Evolutionary conservation across 2,113 vertebrate species (phyloP).

Genomic region (Odocoileus hemionus): DNA sequence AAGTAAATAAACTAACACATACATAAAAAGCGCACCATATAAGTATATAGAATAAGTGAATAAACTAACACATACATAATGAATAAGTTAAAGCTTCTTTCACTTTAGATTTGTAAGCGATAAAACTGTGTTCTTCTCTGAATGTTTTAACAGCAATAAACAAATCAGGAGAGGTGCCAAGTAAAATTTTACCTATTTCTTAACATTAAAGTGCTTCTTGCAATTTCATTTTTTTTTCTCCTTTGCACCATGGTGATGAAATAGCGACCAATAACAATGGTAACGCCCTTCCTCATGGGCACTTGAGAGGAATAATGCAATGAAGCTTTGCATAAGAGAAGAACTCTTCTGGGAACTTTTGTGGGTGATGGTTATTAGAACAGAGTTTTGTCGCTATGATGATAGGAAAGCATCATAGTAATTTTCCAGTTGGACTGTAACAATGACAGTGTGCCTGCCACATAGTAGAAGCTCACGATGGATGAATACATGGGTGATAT

Average conservation of each 20-base stretch:
- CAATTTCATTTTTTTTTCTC: background rate
- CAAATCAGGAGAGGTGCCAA: background rate
- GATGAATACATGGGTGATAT: rapidly evolving
- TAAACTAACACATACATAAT: background rate
- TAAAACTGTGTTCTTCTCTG: background rate
- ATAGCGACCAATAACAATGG: rapidly evolving
- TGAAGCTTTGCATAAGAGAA: background rate
- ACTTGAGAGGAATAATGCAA: rapidly evolving
- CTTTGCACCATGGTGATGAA: background rate
- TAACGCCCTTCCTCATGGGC: background rate
- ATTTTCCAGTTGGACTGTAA: background rate
- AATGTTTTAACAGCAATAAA: background rate
- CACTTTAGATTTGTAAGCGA: background rate
- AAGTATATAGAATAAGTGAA: background rate
- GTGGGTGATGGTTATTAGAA: background rate
- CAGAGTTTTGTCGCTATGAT: rapidly evolving
- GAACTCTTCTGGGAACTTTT: background rate
- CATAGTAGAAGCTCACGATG: rapidly evolving
- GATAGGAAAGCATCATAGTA: rapidly evolving
- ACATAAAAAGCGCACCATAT: background rate
- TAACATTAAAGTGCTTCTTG: background rate
- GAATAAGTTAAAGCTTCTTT: background rate
- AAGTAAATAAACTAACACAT: background rate
- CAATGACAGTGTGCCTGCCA: background rate
- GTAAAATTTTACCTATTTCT: background rate